Evolutionary conservation across 2,113 vertebrate genomes (phyloP), one percentile per base, ranked within the genome.

Genomic region (Melierax canorus): DNA sequence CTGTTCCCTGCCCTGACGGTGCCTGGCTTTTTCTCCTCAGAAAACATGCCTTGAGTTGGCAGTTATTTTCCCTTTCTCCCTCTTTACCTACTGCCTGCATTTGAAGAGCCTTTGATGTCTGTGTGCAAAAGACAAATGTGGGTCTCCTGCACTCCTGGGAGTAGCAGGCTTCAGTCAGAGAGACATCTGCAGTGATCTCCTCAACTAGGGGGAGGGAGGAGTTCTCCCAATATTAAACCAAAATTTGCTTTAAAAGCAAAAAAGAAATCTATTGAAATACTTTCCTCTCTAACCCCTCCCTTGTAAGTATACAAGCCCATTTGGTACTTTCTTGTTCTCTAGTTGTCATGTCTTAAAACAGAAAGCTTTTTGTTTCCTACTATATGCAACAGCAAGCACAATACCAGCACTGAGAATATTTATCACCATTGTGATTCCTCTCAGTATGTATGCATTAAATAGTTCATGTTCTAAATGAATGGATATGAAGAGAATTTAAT

Each of bases 1-100:
- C 27, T 36, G 11, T 23, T 34, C 3, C 1, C 1, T 69, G 48
- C 23, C 32, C 15, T 66, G 56, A 15, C 0, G 2, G 27, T 45
- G 8, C 8, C 32, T 45, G 51, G 4, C 4, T 66, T 90, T 81
- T 63, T 51, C 60, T 74, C 18, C 55, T 67, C 41, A 86, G 27
- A 45, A 68, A 88, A 72, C 23, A 24, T 9, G 20, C n/a, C 46
- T 79, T 46, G 38, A 75, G 10, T 11, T 63, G n/a, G 32, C 41
- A 85, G 43, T 48, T 72, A 32, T 62, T 94, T 81, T 74, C 53
- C 36, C 10, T 77, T 88, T 67, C 53, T 56, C 36, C 12, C 10
- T 59, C 24, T 83, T 88, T 55, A 55, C 32, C 27, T 50, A 50
- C 24, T 22, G 19, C 19, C 46, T 75, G 34, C 19, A 34, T 85